These are phyloP conservation scores for Musca vetustissima DNA, from an alignment of 1,140 invertebrate genomes.

Conservation along the genomic window DNA sequence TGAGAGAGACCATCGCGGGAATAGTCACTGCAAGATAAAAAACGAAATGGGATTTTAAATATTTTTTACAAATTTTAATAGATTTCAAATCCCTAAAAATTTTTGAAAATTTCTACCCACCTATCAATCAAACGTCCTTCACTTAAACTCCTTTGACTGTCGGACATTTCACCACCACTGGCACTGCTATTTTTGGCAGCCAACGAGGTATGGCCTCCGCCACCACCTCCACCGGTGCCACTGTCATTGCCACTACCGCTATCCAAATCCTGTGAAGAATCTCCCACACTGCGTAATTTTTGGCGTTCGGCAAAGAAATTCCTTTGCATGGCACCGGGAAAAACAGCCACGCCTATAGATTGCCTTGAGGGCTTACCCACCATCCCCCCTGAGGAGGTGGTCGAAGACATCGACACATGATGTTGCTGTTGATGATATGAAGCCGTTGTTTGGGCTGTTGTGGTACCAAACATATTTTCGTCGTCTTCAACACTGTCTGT, in stretches of 20 bases:
- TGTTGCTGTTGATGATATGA: constrained; percentile 29
- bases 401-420: constrained; percentile 33
- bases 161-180: constrained; percentile 43
- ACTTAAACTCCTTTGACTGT: constrained; percentile 53
- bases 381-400: not conserved
- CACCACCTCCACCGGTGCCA: constrained; percentile 8
- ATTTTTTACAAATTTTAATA: not conserved
- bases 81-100: not conserved
- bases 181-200: constrained; percentile 9
- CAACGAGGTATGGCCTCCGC: not conserved
- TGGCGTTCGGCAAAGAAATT: constrained; percentile 40
- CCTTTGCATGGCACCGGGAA: constrained; percentile 40
- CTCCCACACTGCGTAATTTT: constrained; percentile 45
- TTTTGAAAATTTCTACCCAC: constrained; percentile 32
- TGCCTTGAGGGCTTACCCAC: constrained; percentile 27
- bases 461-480: constrained; percentile 26
- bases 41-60: not conserved
- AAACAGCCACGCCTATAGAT: constrained; percentile 45
- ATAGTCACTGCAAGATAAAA: constrained; percentile 40
- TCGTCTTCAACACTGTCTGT: not conserved
- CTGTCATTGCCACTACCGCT: constrained; percentile 29
- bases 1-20: constrained; percentile 49
- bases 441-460: constrained; percentile 12
- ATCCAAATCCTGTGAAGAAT: constrained; percentile 47
- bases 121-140: constrained; percentile 51